These are phyloP conservation scores for Pelodytes ibericus DNA, from an alignment of 2,797 vertebrate genomes.

Conservation along the genomic window DNA sequence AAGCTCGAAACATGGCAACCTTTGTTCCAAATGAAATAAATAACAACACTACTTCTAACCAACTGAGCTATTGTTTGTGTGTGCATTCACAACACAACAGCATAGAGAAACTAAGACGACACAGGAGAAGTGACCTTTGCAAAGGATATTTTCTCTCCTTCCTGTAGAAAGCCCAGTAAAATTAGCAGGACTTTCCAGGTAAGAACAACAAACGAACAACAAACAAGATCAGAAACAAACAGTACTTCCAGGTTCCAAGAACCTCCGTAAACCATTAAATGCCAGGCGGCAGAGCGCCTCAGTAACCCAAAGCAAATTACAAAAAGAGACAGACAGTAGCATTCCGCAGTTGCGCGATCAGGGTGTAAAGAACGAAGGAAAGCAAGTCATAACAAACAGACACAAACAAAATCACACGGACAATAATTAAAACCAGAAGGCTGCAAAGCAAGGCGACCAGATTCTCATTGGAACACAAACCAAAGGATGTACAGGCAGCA, in stretches of 20 bases:
- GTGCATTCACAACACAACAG: background rate
- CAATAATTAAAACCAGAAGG: too few species aligned
- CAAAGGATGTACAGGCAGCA: too few species aligned
- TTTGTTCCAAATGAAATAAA: background rate
- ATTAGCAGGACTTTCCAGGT: constrained; percentile 62
- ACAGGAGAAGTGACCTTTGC: background rate
- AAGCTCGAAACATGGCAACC: background rate
- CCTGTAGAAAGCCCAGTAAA: constrained; percentile 33
- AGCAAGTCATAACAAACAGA: too few species aligned
- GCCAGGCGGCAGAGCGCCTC: background rate
- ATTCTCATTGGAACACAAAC: too few species aligned
- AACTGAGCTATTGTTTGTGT: background rate
- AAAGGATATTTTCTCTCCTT: background rate
- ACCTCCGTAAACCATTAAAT: background rate
- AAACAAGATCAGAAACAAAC: constrained; percentile 74
- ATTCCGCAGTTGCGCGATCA: too few species aligned
- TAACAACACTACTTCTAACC: background rate
- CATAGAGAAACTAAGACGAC: background rate
- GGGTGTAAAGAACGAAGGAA: too few species aligned
- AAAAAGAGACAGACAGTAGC: too few species aligned
- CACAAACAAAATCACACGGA: too few species aligned
- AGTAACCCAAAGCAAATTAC: too few species aligned
- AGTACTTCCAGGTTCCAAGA: constrained; percentile 65
- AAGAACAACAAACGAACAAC: constrained; percentile 77
- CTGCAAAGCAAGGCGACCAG: too few species aligned